Percentiles rank a stretch among this genome's conserved stretches.
Evolutionary conservation across 2,888 invertebrate genomes (phyloP).

Genomic region (Mythimna lalbum): DNA sequence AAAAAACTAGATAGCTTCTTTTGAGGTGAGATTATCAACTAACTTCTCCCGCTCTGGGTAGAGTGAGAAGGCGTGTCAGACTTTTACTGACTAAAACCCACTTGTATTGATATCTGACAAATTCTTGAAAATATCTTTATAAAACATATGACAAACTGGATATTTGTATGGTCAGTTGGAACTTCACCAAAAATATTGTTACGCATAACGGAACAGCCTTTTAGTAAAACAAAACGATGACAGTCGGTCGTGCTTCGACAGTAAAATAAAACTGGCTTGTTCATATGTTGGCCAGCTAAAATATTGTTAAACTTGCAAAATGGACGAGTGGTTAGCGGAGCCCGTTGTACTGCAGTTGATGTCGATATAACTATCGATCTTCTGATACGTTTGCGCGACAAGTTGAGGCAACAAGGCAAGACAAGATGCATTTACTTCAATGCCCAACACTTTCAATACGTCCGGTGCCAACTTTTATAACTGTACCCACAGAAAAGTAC

Average conservation of each 20-base stretch:
- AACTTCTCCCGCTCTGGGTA: too few relatives aligned
- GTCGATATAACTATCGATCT: constrained; percentile 35
- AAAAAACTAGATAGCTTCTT: too few relatives aligned
- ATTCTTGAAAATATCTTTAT: neutral
- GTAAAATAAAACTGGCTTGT: constrained; percentile 79
- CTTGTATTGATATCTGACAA: neutral
- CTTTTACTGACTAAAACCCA: too few relatives aligned
- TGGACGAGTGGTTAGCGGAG: constrained; percentile 74
- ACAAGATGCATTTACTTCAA: neutral
- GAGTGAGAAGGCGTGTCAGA: too few relatives aligned
- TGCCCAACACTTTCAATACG: neutral
- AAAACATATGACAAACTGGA: neutral
- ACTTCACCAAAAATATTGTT: constrained; percentile 42
- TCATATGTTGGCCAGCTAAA: constrained; percentile 77
- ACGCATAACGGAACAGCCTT: constrained; percentile 70
- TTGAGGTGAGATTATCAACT: too few relatives aligned
- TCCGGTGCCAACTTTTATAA: too few relatives aligned
- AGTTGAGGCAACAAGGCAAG: too few relatives aligned
- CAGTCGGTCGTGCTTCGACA: constrained; percentile 77
- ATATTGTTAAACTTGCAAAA: constrained; percentile 88
- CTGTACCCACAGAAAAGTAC: too few relatives aligned
- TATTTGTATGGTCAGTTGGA: neutral
- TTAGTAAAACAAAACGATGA: constrained; percentile 78
- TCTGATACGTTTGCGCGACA: neutral
- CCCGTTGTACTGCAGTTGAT: constrained; percentile 46